Evolutionary conservation across 2,113 vertebrate genomes (phyloP).

Genomic region (Vimba vimba): DNA sequence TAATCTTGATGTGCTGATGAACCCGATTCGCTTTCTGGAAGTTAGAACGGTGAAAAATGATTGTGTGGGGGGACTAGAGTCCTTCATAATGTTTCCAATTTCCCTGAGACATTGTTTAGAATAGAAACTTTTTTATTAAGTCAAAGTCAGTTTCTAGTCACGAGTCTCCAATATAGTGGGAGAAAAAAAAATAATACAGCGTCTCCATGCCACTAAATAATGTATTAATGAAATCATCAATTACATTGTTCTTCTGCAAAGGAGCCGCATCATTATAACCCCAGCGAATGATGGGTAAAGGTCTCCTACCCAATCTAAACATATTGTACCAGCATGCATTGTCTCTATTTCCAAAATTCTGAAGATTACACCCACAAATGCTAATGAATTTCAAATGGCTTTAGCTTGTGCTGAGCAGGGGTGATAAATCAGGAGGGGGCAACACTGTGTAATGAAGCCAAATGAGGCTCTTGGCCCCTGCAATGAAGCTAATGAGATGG

Average conservation of each 20-base stretch:
- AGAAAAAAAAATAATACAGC: neutral
- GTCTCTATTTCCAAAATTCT: conserved; percentile 37
- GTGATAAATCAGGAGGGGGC: conserved; percentile 58
- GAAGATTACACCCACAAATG: conserved; percentile 22
- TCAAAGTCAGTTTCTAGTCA: neutral
- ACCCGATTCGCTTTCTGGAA: neutral
- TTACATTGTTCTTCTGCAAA: neutral
- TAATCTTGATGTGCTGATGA: neutral
- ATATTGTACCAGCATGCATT: conserved; percentile 26
- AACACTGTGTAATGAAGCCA: conserved; percentile 68
- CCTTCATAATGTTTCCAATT: neutral
- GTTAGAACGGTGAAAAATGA: neutral
- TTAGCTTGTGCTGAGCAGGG: conserved; percentile 60
- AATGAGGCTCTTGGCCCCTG: conserved; percentile 66
- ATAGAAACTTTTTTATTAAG: neutral
- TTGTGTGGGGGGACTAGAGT: neutral
- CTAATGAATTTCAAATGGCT: conserved; percentile 52
- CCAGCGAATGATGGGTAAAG: conserved; percentile 15
- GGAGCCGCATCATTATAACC: neutral
- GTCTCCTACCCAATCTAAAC: conserved; percentile 33
- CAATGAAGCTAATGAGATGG: conserved; percentile 66
- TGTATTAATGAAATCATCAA: neutral
- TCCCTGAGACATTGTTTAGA: neutral
- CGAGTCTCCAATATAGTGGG: neutral
- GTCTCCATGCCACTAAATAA: neutral